These are phyloP conservation scores for Coilia nasus DNA, from an alignment of 2,797 vertebrate species.

Conservation along the genomic window DNA sequence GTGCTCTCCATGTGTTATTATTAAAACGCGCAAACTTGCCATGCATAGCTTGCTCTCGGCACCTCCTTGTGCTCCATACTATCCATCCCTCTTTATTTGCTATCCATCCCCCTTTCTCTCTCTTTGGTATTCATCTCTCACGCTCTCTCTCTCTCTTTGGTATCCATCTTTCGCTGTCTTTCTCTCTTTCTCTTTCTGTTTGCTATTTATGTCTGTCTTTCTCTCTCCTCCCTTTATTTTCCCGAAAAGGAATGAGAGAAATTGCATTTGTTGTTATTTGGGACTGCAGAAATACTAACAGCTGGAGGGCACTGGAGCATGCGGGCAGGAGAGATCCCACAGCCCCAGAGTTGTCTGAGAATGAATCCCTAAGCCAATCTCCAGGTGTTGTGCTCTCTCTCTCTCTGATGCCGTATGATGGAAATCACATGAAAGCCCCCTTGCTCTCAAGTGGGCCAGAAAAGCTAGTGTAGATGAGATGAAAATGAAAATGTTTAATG, in stretches of 20 bases:
- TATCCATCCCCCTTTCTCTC: background rate
- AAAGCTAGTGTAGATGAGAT: constrained; percentile 23
- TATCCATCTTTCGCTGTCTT: no score
- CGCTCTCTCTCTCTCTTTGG: no score
- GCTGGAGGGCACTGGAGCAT: constrained; percentile 31
- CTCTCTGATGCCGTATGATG: constrained; percentile 11
- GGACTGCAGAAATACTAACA: background rate
- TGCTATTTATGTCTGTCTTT: no score
- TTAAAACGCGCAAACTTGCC: constrained; percentile 14
- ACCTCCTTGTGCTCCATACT: background rate
- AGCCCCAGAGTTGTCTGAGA: constrained; percentile 29
- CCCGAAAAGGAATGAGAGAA: background rate
- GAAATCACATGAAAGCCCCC: background rate
- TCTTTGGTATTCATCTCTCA: no score
- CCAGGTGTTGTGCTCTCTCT: constrained; percentile 31
- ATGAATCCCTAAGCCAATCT: constrained; percentile 35
- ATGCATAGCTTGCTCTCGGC: constrained; percentile 27
- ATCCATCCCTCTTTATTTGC: background rate
- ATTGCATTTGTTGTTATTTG: constrained; percentile 29
- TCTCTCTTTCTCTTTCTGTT: background rate
- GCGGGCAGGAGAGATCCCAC: constrained; percentile 26
- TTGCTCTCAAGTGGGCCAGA: background rate
- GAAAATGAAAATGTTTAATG: constrained; percentile 24
- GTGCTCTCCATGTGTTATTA: constrained; percentile 35
- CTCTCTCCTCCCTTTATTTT: background rate